These are phyloP conservation scores for Cyphomyrmex costatus DNA, from an alignment of 1,140 invertebrate species.

Conservation along the genomic window DNA sequence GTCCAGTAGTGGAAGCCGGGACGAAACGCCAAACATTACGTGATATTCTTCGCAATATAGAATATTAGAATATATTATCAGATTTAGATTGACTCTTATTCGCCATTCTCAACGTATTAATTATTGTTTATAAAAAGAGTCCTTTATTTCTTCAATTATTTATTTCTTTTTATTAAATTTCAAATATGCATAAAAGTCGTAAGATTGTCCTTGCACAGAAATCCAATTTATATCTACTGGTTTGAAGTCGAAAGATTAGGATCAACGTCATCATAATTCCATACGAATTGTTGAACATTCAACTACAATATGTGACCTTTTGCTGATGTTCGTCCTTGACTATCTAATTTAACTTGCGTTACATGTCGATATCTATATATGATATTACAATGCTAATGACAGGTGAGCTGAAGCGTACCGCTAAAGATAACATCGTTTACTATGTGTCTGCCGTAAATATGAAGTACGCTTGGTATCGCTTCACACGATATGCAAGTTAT, in stretches of 20 bases:
- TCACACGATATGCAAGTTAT: neutral
- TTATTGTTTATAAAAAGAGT: too few relatives aligned
- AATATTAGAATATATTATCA: too few relatives aligned
- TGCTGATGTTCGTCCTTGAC: conserved; percentile 9
- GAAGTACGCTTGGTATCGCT: neutral
- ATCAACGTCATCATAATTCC: neutral
- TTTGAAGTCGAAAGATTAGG: conserved; percentile 5
- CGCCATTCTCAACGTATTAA: too few relatives aligned
- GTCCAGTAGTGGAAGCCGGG: too few relatives aligned
- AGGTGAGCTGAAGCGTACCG: conserved; percentile 27
- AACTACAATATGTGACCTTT: conserved; percentile 32
- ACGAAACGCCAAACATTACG: too few relatives aligned
- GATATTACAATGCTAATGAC: conserved; percentile 37
- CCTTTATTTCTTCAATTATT: too few relatives aligned
- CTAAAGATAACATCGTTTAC: conserved; percentile 47
- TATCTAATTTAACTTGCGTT: conserved; percentile 14
- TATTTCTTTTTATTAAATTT: neutral
- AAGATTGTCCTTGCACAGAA: neutral
- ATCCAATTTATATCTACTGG: neutral
- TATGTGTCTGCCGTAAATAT: neutral
- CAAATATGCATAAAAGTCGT: neutral
- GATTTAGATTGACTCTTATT: too few relatives aligned
- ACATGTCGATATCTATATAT: conserved; percentile 16
- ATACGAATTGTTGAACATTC: neutral
- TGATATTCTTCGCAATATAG: too few relatives aligned